Evolutionary conservation across 2,888 invertebrate species (phyloP).

Genomic region (Branchipolynoe longqiensis): DNA sequence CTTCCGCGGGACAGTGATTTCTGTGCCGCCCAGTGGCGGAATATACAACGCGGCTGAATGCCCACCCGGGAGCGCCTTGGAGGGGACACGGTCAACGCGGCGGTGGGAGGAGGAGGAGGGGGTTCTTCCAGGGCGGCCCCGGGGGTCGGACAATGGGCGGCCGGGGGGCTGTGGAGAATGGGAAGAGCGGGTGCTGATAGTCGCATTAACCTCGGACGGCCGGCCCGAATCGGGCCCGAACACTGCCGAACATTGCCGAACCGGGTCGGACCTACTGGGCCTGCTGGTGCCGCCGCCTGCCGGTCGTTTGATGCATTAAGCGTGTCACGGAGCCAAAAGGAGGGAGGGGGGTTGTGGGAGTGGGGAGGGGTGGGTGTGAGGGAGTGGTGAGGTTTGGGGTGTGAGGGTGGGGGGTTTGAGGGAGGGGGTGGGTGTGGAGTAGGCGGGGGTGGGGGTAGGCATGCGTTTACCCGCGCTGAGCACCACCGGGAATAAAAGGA

Average conservation of each 20-base stretch:
- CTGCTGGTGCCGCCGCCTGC: not conserved
- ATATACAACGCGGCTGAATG: constrained; percentile 2
- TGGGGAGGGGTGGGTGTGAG: too few species aligned
- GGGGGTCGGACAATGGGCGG: not conserved
- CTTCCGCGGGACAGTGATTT: not conserved
- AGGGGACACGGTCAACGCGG: constrained; percentile 2
- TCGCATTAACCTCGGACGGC: not conserved
- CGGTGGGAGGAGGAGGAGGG: not conserved
- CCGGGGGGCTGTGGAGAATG: not conserved
- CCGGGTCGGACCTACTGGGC: too few species aligned
- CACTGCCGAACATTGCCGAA: too few species aligned
- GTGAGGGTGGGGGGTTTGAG: not conserved
- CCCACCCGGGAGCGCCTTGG: not conserved
- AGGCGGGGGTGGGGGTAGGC: too few species aligned
- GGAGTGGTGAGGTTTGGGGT: too few species aligned
- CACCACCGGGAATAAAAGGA: too few species aligned
- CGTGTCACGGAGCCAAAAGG: not conserved
- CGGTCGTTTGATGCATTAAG: not conserved
- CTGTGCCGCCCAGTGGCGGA: not conserved
- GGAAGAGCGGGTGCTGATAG: not conserved
- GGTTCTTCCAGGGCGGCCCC: too few species aligned
- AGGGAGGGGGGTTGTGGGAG: too few species aligned
- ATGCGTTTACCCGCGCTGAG: too few species aligned
- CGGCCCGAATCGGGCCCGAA: too few species aligned
- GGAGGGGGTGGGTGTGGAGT: too few species aligned